Evolutionary conservation across 2,888 invertebrate genomes (phyloP).

Genomic region (Mimachlamys varia): DNA sequence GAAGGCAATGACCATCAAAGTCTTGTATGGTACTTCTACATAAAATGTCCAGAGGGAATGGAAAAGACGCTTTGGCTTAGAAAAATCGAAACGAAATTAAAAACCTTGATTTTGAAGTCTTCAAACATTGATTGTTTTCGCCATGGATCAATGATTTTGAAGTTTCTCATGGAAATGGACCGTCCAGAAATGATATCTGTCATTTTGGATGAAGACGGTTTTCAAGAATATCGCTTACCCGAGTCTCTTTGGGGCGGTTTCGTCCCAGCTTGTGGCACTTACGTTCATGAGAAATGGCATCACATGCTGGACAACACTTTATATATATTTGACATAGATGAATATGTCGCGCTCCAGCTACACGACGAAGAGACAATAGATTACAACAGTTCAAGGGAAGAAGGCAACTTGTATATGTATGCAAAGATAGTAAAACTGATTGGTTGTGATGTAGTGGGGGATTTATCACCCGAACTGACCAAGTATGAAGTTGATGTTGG

Average conservation of each 20-base stretch:
- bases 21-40: background rate
- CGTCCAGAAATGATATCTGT: background rate
- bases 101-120: background rate
- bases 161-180: background rate
- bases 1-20: background rate
- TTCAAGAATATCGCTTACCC: background rate
- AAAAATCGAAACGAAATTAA: background rate
- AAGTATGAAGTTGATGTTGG: conserved; percentile 37
- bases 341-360: conserved; percentile 49
- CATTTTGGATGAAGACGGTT: conserved; percentile 32
- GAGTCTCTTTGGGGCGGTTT: background rate
- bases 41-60: background rate
- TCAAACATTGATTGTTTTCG: background rate
- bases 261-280: conserved; percentile 55
- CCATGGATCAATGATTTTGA: background rate
- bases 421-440: conserved; percentile 36
- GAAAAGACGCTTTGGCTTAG: background rate
- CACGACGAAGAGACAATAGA: conserved; percentile 36
- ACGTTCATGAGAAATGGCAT: conserved; percentile 53
- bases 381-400: background rate
- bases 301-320: conserved; percentile 55
- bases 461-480: background rate
- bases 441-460: background rate
- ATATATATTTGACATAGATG: conserved; percentile 49
- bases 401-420: conserved; percentile 40